Percentiles rank a stretch among this genome's conserved stretches.
phyloP scores from a whole-genome alignment of 2,888 invertebrate species.

The Rhorus exstirpatorius region DNA sequence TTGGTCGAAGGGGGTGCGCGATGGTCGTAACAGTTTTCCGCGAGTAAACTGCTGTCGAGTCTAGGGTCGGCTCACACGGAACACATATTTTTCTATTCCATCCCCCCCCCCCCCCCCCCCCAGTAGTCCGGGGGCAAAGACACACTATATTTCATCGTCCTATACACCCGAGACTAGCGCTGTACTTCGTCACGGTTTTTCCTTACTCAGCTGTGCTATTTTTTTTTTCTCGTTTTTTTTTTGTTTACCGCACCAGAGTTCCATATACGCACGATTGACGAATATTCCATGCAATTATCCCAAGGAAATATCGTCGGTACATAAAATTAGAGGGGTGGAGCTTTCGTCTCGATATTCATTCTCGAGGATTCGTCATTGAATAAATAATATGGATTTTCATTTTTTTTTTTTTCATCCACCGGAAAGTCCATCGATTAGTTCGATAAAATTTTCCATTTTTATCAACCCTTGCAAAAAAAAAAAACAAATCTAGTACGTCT shows the following conservation, averaged over 20 bases:
- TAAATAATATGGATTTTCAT: too few relatives aligned
- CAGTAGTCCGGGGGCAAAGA: not conserved
- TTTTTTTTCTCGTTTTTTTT: not conserved
- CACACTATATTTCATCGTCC: slow-evolving; percentile 17
- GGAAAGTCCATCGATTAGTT: too few relatives aligned
- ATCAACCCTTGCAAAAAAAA: too few relatives aligned
- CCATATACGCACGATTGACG: not conserved
- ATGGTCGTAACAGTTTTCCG: slow-evolving; percentile 62
- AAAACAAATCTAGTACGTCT: too few relatives aligned
- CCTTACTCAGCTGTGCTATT: too few relatives aligned
- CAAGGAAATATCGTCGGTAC: not conserved
- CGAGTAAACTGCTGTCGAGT: slow-evolving; percentile 50
- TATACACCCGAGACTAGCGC: too few relatives aligned
- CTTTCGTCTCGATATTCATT: too few relatives aligned
- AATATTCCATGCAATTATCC: not conserved
- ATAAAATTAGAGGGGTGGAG: not conserved
- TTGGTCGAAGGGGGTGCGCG: slow-evolving; percentile 30
- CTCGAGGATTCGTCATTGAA: too few relatives aligned
- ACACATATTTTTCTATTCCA: slow-evolving; percentile 56
- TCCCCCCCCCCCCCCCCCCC: not conserved
- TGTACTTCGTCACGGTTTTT: too few relatives aligned
- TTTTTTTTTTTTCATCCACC: too few relatives aligned
- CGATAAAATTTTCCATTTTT: too few relatives aligned
- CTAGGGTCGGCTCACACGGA: slow-evolving; percentile 49
- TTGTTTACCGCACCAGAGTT: not conserved